Conservation (phyloP, 2,113 vertebrate species). For the Xiphophorus maculatus region DNA sequence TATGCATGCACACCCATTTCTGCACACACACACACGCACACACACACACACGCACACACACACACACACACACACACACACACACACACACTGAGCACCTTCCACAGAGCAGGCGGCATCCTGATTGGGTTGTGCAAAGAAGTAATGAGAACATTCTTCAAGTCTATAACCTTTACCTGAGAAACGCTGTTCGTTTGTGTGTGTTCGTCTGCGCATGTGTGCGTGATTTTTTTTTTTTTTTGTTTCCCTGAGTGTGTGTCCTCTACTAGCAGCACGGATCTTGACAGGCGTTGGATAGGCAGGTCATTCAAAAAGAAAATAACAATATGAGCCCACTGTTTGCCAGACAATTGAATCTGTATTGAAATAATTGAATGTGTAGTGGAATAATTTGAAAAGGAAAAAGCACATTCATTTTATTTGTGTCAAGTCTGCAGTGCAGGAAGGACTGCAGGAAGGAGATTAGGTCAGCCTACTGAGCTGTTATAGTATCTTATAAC, state of each 20-base stretch:
- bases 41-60: too few relatives aligned
- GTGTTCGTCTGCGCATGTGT: not conserved
- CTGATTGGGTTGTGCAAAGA: slow-evolving; percentile 53
- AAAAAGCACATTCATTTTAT: slow-evolving; percentile 3
- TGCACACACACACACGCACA: not conserved
- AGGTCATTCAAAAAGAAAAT: slow-evolving; percentile 61
- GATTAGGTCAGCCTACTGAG: not conserved
- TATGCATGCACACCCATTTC: slow-evolving; percentile 26
- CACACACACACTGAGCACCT: slow-evolving; percentile 1
- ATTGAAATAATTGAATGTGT: slow-evolving; percentile 40
- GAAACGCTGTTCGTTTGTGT: slow-evolving; percentile 16
- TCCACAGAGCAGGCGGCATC: slow-evolving; percentile 30
- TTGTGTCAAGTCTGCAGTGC: not conserved
- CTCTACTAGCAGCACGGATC: slow-evolving; percentile 7
- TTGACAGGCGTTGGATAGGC: slow-evolving; percentile 52
- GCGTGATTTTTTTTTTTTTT: not conserved
- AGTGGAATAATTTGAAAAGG: slow-evolving; percentile 6
- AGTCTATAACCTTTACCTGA: slow-evolving; percentile 65
- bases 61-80: not conserved
- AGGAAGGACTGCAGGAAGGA: not conserved
- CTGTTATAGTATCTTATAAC: not conserved
- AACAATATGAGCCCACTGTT: slow-evolving; percentile 44
- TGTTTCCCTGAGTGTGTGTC: not conserved
- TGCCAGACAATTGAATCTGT: slow-evolving; percentile 54
- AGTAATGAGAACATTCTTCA: slow-evolving; percentile 71